Evolutionary conservation across 2,113 vertebrate species (phyloP).

Genomic region (Ophiodon elongatus): DNA sequence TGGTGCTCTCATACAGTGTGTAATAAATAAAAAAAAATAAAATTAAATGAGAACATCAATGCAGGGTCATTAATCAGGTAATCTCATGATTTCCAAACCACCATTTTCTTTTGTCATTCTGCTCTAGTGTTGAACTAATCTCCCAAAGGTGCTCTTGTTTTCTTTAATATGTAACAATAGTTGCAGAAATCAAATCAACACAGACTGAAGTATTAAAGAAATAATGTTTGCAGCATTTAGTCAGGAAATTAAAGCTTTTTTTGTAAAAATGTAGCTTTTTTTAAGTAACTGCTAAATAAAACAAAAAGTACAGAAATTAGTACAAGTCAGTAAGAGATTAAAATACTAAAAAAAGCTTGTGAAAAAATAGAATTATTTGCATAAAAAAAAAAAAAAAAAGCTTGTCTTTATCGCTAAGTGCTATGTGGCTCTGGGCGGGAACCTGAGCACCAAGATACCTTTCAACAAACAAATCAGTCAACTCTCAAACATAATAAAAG

Average conservation of each 20-base stretch:
- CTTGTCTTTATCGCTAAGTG: conserved; percentile 73
- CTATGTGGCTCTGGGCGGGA: conserved; percentile 53
- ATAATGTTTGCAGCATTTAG: conserved; percentile 56
- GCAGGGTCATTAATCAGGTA: conserved; percentile 3
- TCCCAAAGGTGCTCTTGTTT: conserved; percentile 29
- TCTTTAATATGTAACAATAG: conserved; percentile 42
- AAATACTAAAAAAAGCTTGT: conserved; percentile 47
- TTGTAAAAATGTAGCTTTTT: conserved; percentile 22
- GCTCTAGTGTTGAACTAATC: conserved; percentile 45
- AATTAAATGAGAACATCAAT: not conserved
- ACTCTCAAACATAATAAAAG: conserved; percentile 33
- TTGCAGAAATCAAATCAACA: conserved; percentile 39
- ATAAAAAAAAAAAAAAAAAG: conserved; percentile 33
- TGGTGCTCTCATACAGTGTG: conserved; percentile 13
- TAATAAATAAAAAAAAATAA: not conserved
- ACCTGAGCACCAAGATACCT: conserved; percentile 53
- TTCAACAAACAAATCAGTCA: conserved; percentile 17
- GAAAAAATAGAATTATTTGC: conserved; percentile 54
- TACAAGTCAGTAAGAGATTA: conserved; percentile 50
- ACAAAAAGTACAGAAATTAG: conserved; percentile 43
- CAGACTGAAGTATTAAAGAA: conserved; percentile 2
- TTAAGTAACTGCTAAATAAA: conserved; percentile 47
- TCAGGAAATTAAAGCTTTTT: conserved; percentile 68
- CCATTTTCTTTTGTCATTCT: conserved; percentile 1
- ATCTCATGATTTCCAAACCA: conserved; percentile 27